These are phyloP conservation scores for Caenorhabditis virilis DNA, from an alignment of 2,888 invertebrate genomes.

Conservation along the genomic window DNA sequence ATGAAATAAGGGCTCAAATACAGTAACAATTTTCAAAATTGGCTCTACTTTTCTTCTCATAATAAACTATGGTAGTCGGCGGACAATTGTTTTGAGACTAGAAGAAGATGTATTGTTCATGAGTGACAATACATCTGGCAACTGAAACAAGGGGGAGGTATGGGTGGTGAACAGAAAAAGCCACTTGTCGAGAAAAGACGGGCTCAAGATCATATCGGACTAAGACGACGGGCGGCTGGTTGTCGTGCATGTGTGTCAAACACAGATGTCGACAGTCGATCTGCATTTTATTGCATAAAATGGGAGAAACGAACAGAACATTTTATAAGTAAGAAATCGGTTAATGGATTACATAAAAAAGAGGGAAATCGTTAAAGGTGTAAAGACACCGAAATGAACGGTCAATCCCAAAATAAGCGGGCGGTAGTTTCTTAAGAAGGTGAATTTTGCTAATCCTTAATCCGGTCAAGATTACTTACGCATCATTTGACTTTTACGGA, in stretches of 20 bases:
- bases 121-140: slow-evolving; percentile 43
- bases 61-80: too few relatives aligned
- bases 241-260: too few relatives aligned
- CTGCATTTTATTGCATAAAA: slow-evolving; percentile 24
- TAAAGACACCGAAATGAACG: background rate
- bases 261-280: slow-evolving; percentile 33
- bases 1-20: too few relatives aligned
- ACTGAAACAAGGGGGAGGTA: too few relatives aligned
- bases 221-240: background rate
- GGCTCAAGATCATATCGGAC: slow-evolving; percentile 31
- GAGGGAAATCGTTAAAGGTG: background rate
- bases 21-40: too few relatives aligned
- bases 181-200: slow-evolving; percentile 38
- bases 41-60: too few relatives aligned
- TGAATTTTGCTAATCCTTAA: slow-evolving; percentile 24
- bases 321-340: slow-evolving; percentile 1
- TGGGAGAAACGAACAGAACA: slow-evolving; percentile 5
- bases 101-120: too few relatives aligned
- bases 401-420: slow-evolving; percentile 39
- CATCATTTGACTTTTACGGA: background rate
- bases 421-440: slow-evolving; percentile 27
- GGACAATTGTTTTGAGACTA: too few relatives aligned
- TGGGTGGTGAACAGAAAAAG: too few relatives aligned
- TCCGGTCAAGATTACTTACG: background rate
- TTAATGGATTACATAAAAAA: background rate